Evolutionary conservation across 1,140 invertebrate genomes (phyloP), one percentile per base, ranked within the genome.

Genomic region (Trachymyrmex septentrionalis): DNA sequence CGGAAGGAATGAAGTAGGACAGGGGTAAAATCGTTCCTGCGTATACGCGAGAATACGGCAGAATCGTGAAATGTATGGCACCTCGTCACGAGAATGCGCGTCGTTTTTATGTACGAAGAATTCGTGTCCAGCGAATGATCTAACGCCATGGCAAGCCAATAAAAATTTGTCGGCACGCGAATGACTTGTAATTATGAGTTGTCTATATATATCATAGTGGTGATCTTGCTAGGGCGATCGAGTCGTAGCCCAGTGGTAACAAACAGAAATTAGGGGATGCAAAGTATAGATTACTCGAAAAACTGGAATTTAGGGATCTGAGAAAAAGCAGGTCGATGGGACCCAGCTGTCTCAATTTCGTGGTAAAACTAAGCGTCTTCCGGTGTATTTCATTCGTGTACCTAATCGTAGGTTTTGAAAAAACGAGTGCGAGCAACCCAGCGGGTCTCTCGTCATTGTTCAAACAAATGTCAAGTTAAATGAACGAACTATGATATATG

Each of bases 91-190:
- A 87, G 85, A 92, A 90, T 63, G 21, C n/a, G 34, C 30, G 69
- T 16, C 30, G 6, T 24, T 57, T 34, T n/a, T 12, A 63, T 27
- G 16, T 14, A 21, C 27, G 38, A 24, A 55, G 64, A 57, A 38
- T 16, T 75, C 57, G 73, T 89, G 84, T 34, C 76, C 38, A 67
- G 55, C 61, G 69, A 78, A 64, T 67, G 9, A 38, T 73, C 80
- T 61, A 73, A 48, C 61, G 55, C 27, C 48, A 59, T 34, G 19
- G 24, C 67, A 75, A 85, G 84, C 76, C 48, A 88, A 88, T 89
- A 88, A 92, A 88, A 91, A 92, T 92, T 92, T 86, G 80, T 76
- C 90, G 86, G 85, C 90, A 87, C 80, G 84, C 87, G 73, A 87
- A 71, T 76, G 73, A 71, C 81, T 84, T 90, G 92, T 92, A 92